phyloP scores from a whole-genome alignment of 1,140 invertebrate genomes.

The Calephelis virginiensis region DNA sequence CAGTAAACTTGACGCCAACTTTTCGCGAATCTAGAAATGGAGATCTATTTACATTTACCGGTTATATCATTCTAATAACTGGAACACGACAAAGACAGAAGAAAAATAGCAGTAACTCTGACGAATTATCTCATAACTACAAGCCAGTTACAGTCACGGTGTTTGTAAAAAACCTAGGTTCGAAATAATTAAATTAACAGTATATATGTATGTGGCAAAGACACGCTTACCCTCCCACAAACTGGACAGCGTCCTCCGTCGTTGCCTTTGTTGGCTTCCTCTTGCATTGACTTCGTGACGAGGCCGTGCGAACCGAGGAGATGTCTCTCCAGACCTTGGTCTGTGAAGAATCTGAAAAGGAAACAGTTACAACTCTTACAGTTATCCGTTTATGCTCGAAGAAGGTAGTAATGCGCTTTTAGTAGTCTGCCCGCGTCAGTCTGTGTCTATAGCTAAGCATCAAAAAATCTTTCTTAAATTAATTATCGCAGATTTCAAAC shows the following conservation, averaged over 20 bases:
- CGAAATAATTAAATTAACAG: no score
- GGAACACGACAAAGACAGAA: neutral
- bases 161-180: no score
- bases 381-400: neutral
- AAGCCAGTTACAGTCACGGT: no score
- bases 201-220: neutral
- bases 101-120: neutral
- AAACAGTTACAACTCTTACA: neutral
- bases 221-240: slow-evolving; percentile 86
- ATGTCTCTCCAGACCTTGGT: slow-evolving; percentile 94
- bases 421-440: no score
- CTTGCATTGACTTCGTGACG: slow-evolving; percentile 97
- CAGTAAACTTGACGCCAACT: no score
- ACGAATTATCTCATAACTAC: no score
- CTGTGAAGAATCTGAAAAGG: slow-evolving; percentile 80
- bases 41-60: no score
- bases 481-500: no score
- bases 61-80: no score
- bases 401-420: neutral
- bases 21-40: no score
- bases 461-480: no score
- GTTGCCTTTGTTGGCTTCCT: slow-evolving; percentile 95
- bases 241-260: slow-evolving; percentile 95
- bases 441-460: no score
- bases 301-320: slow-evolving; percentile 94